A percentile compares a stretch with the other conserved stretches of the same genome.
Evolutionary conservation across 2,888 invertebrate genomes (phyloP).

Genomic region (Anagyrus pseudococci): DNA sequence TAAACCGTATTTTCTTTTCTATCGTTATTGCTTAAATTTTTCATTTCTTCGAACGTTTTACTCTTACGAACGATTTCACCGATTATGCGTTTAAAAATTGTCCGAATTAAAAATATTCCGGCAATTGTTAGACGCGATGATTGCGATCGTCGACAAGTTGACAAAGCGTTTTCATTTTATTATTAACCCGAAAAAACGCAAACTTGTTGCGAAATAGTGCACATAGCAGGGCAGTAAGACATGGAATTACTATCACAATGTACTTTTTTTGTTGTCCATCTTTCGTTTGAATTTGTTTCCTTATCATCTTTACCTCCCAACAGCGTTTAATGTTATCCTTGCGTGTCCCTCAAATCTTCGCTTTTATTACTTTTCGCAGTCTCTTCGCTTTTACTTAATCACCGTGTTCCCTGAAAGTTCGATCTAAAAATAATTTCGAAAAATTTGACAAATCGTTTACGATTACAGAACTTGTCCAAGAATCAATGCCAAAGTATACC

Average conservation of each 20-base stretch:
- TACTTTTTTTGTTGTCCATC: conserved; percentile 23
- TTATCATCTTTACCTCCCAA: neutral
- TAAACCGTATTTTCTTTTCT: neutral
- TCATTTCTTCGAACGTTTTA: no score
- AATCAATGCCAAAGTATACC: neutral
- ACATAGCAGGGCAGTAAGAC: conserved; percentile 47
- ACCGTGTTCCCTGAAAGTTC: no score
- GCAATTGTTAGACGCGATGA: neutral
- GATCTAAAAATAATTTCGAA: neutral
- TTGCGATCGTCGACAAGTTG: conserved; percentile 14
- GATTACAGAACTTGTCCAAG: neutral
- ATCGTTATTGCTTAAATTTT: neutral
- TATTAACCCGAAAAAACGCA: conserved; percentile 29
- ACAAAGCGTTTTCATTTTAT: conserved; percentile 28
- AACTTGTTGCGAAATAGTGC: conserved; percentile 42
- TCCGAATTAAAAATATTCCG: neutral
- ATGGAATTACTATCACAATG: conserved; percentile 40
- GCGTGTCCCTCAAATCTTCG: no score
- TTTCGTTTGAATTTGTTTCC: conserved; percentile 14
- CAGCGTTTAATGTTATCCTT: conserved; percentile 4
- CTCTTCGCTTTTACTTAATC: no score
- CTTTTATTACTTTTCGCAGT: neutral
- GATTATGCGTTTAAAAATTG: no score
- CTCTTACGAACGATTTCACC: no score
- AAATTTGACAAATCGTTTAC: neutral